Percentiles rank a stretch among this genome's conserved stretches.
phyloP scores from a whole-genome alignment of 2,797 vertebrate species.

The Pteronotus mesoamericanus region DNA sequence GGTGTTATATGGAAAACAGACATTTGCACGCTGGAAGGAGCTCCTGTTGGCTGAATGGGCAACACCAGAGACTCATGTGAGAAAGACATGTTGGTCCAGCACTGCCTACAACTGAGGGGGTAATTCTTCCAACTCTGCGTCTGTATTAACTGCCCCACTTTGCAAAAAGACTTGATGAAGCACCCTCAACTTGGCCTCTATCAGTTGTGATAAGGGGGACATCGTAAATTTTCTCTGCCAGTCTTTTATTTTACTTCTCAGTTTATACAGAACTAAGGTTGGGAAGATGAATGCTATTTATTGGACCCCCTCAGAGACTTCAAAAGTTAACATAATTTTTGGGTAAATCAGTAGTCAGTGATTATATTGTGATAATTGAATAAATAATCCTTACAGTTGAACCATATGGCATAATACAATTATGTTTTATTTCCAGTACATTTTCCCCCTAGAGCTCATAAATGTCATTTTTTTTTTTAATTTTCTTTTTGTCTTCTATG shows the following conservation, averaged over 20 bases:
- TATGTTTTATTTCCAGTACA: background rate
- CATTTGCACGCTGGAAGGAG: background rate
- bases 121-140: background rate
- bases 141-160: background rate
- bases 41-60: background rate
- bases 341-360: background rate
- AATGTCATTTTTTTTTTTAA: background rate
- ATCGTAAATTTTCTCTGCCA: background rate
- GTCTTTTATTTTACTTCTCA: background rate
- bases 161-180: background rate
- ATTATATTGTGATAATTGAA: background rate
- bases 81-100: background rate
- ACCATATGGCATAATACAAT: background rate
- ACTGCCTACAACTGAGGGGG: background rate
- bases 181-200: background rate
- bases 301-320: background rate
- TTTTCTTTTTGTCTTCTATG: background rate
- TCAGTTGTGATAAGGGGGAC: background rate
- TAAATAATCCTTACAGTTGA: slow-evolving; percentile 15
- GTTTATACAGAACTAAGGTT: background rate
- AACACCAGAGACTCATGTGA: background rate
- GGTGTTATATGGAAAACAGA: background rate
- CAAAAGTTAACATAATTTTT: slow-evolving; percentile 2
- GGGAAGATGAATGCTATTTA: background rate
- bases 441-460: background rate